Conservation (phyloP, 1,140 invertebrate species). For the Lepidotrigona ventralis region DNA sequence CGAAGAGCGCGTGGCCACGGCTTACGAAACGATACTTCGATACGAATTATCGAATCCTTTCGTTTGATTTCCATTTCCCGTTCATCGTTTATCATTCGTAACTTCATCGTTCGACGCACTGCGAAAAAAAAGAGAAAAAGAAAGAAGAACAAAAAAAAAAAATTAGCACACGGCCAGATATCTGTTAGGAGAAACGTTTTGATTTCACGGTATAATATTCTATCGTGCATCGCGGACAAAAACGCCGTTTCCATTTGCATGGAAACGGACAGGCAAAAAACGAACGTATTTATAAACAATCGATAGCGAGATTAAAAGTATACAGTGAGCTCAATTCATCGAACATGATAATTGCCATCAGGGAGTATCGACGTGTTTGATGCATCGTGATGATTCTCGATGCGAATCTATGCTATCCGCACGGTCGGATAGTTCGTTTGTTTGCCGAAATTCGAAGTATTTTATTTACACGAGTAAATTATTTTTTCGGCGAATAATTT, state of each 20-base stretch:
- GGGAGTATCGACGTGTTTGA: neutral
- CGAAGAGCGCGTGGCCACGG: no score
- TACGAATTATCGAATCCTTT: no score
- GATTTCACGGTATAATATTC: conserved; percentile 20
- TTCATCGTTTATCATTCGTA: neutral
- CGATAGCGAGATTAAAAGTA: conserved; percentile 33
- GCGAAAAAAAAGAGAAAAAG: neutral
- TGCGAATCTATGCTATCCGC: neutral
- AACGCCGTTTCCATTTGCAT: conserved; percentile 22
- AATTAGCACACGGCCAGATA: neutral
- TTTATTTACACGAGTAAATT: no score
- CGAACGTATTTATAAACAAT: conserved; percentile 19
- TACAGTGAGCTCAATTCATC: conserved; percentile 2
- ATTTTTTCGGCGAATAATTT: neutral
- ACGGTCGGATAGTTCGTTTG: neutral
- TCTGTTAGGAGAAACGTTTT: neutral
- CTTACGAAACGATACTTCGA: no score
- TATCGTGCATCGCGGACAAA: neutral
- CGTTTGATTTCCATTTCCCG: neutral
- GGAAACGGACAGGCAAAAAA: neutral
- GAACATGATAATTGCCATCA: conserved; percentile 20
- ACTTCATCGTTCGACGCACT: neutral
- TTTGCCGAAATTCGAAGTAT: neutral
- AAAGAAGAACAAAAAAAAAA: no score
- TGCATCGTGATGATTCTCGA: neutral